Evolutionary conservation across 2,113 vertebrate genomes (phyloP).

Genomic region (Syngnathoides biaculeatus): DNA sequence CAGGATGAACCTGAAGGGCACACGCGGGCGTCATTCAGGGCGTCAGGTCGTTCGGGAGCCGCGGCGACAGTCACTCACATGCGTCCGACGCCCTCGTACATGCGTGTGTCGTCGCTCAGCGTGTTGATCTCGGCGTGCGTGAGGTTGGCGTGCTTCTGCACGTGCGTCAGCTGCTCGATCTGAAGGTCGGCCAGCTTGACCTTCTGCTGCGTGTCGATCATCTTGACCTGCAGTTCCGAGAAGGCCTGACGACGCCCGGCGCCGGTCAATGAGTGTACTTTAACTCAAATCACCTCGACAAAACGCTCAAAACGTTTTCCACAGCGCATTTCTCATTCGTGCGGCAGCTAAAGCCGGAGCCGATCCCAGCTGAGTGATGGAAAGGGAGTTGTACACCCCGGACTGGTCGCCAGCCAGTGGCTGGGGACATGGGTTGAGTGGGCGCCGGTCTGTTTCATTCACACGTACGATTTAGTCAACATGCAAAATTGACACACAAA

Average conservation of each 20-base stretch:
- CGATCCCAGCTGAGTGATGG: too few species aligned
- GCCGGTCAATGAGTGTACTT: not conserved
- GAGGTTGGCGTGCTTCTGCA: constrained; percentile 89
- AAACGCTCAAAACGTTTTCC: too few species aligned
- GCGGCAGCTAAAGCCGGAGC: too few species aligned
- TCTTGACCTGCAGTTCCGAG: constrained; percentile 91
- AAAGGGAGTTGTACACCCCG: not conserved
- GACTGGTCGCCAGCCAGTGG: not conserved
- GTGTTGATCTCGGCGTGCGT: constrained; percentile 84
- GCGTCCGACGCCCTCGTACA: constrained; percentile 94
- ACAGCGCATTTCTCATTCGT: too few species aligned
- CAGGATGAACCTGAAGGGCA: constrained; percentile 87
- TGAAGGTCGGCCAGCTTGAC: constrained; percentile 92
- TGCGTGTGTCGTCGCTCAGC: constrained; percentile 82
- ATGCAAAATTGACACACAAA: not conserved
- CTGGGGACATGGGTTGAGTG: not conserved
- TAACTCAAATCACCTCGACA: not conserved
- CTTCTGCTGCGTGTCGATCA: constrained; percentile 96
- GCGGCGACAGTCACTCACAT: constrained; percentile 79
- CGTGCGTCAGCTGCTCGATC: constrained; percentile 89
- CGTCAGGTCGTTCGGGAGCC: not conserved
- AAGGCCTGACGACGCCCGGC: constrained; percentile 77
- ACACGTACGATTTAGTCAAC: not conserved
- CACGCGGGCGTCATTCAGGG: not conserved
- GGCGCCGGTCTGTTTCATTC: not conserved